phyloP scores from a whole-genome alignment of 2,113 vertebrate genomes.

The Myxocyprinus asiaticus region DNA sequence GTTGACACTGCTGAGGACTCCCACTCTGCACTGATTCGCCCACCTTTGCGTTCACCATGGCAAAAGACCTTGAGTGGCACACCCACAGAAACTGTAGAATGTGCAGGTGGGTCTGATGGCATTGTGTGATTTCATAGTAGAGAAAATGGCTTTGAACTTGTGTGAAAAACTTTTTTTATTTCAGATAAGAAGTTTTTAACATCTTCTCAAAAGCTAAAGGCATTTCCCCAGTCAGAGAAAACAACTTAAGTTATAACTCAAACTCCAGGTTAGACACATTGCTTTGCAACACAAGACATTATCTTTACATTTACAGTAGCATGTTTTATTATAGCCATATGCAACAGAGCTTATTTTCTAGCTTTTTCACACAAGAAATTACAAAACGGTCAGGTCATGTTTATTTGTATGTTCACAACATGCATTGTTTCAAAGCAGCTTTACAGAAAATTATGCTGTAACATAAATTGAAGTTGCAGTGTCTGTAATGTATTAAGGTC shows the following conservation, averaged over 20 bases:
- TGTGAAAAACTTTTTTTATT: background rate
- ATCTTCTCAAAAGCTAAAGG: constrained; percentile 51
- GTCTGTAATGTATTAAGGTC: no score
- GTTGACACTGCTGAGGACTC: background rate
- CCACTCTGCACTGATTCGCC: constrained; percentile 2
- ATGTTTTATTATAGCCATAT: background rate
- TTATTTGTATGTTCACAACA: no score
- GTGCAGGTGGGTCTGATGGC: background rate
- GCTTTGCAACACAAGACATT: no score
- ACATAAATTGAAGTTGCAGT: no score
- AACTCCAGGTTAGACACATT: background rate
- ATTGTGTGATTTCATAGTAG: background rate
- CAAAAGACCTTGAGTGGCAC: constrained; percentile 6
- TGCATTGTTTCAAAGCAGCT: no score
- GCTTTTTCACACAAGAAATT: background rate
- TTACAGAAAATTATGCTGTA: no score
- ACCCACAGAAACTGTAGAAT: background rate
- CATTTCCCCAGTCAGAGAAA: constrained; percentile 21
- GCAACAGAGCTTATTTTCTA: background rate
- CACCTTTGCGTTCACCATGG: constrained; percentile 5
- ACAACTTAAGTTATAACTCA: background rate
- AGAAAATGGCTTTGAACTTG: background rate
- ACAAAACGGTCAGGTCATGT: no score
- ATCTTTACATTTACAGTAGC: background rate
- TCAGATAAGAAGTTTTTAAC: constrained; percentile 45